A percentile compares a stretch with the other conserved stretches of the same genome.
These are phyloP conservation scores for Nasua narica DNA, from an alignment of 2,797 vertebrate genomes.

Conservation along the genomic window DNA sequence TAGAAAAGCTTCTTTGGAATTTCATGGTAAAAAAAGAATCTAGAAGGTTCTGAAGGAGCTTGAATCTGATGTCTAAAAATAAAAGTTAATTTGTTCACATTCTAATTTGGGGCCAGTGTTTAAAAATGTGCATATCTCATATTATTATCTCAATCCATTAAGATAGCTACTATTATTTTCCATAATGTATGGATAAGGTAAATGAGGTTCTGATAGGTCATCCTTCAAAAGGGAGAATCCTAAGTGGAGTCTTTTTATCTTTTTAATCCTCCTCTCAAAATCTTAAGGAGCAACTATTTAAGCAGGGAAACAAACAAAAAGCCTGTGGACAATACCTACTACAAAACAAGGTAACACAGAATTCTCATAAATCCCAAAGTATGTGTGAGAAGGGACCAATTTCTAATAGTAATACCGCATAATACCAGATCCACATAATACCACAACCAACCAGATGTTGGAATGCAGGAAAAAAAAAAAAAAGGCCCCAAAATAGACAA, in stretches of 20 bases:
- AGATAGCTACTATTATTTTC: background rate
- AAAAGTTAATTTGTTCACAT: background rate
- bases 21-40: background rate
- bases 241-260: background rate
- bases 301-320: background rate
- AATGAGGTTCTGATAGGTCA: background rate
- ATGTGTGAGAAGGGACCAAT: background rate
- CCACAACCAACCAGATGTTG: background rate
- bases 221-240: background rate
- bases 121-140: background rate
- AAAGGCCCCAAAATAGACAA: background rate
- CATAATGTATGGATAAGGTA: background rate
- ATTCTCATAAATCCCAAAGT: background rate
- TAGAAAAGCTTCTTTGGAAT: background rate
- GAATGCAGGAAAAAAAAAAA: too few relatives aligned
- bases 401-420: background rate
- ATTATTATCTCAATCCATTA: background rate
- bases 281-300: background rate
- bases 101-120: background rate
- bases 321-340: background rate
- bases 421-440: background rate
- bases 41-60: background rate
- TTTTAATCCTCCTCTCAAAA: background rate
- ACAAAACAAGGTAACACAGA: background rate
- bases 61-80: background rate